phyloP scores from a whole-genome alignment of 2,888 invertebrate genomes.

The Phortica okadai region DNA sequence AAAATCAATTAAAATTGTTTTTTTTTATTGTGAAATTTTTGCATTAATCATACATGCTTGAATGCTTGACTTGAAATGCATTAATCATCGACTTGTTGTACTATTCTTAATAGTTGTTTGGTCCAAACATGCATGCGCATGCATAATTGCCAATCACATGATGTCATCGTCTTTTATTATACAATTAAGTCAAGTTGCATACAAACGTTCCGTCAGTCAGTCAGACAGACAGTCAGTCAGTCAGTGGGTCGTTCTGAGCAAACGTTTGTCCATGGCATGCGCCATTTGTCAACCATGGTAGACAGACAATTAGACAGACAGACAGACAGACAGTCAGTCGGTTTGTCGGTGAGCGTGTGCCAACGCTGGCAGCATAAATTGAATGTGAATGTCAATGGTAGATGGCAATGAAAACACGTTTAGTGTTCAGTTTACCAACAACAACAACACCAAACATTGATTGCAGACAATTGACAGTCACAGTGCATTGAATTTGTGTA shows the following conservation, averaged over 20 bases:
- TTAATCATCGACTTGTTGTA: constrained; percentile 5
- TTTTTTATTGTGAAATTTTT: neutral
- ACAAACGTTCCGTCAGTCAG: neutral
- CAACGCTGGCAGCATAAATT: neutral
- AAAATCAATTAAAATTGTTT: neutral
- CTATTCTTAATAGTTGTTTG: constrained; percentile 19
- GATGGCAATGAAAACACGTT: neutral
- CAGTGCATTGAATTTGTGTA: too few relatives aligned
- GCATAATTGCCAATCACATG: constrained; percentile 19
- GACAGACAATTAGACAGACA: neutral
- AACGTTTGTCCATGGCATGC: neutral
- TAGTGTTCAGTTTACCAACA: neutral
- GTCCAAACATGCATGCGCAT: constrained; percentile 11
- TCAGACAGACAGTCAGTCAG: neutral
- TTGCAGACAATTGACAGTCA: too few relatives aligned
- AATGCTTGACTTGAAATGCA: neutral
- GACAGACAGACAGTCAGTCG: neutral
- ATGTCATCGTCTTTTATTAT: constrained; percentile 25
- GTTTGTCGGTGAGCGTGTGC: neutral
- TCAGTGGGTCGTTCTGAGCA: neutral
- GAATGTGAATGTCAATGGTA: neutral
- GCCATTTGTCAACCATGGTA: neutral
- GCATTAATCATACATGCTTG: constrained; percentile 3
- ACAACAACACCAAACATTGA: neutral
- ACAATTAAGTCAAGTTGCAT: neutral